Evolutionary conservation across 2,797 vertebrate genomes (phyloP).

Genomic region (Notolepis coatsorum): DNA sequence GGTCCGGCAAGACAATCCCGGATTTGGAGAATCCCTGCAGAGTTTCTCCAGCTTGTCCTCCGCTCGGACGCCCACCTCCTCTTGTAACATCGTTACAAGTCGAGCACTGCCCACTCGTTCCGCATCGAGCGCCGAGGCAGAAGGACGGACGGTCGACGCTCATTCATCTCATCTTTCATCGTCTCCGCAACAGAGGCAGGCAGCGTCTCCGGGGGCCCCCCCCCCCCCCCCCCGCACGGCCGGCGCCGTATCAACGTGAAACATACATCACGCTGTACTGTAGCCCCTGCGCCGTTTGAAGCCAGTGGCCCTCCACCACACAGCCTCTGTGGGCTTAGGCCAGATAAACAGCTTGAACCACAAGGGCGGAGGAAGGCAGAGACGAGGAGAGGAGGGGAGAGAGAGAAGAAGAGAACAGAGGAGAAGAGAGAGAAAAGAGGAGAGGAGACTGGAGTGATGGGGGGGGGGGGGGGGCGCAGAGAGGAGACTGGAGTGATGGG

Average conservation of each 20-base stretch:
- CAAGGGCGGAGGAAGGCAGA: slow-evolving; percentile 44
- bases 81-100: slow-evolving; percentile 43
- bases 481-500: neutral
- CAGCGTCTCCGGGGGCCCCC: slow-evolving; percentile 58
- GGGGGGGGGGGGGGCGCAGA: neutral
- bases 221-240: too few relatives aligned
- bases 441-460: neutral
- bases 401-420: slow-evolving; percentile 17
- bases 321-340: slow-evolving; percentile 75
- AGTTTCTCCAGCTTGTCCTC: slow-evolving; percentile 15
- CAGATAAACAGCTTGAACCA: slow-evolving; percentile 81
- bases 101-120: slow-evolving; percentile 22
- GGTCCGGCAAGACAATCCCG: too few relatives aligned
- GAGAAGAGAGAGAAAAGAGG: slow-evolving; percentile 49
- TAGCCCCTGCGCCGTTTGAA: slow-evolving; percentile 76
- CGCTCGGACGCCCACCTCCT: slow-evolving; percentile 34
- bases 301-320: slow-evolving; percentile 67
- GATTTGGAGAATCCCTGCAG: too few relatives aligned
- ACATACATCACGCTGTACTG: slow-evolving; percentile 66
- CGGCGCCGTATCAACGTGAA: slow-evolving; percentile 68
- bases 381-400: neutral
- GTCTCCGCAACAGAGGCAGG: slow-evolving; percentile 52
- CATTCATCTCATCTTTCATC: slow-evolving; percentile 53
- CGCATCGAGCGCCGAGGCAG: slow-evolving; percentile 43
- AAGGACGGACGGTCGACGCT: too few relatives aligned